phyloP scores from a whole-genome alignment of 1,140 invertebrate species.

The Zaprionus africanus region DNA sequence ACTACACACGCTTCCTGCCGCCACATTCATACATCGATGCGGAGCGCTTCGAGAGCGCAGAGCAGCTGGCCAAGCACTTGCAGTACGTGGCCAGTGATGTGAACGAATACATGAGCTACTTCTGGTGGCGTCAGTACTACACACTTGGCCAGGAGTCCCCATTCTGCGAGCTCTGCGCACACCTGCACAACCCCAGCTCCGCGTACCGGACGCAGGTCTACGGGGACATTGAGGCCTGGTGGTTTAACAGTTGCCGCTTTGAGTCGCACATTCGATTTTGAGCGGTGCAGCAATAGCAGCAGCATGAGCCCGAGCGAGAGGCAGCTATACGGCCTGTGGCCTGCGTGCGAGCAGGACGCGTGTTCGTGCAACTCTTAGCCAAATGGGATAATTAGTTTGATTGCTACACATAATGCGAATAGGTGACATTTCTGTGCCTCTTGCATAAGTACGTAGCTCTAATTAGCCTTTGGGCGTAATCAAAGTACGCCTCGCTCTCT shows the following conservation, averaged over 20 bases:
- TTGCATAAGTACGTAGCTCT: background rate
- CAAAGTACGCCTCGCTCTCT: background rate
- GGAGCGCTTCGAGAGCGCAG: slow-evolving; percentile 85
- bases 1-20: slow-evolving; percentile 86
- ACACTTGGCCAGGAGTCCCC: slow-evolving; percentile 57
- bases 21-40: slow-evolving; percentile 87
- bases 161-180: slow-evolving; percentile 78
- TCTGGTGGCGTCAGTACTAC: slow-evolving; percentile 86
- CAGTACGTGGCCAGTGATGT: slow-evolving; percentile 84
- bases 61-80: slow-evolving; percentile 86
- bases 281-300: slow-evolving; percentile 8
- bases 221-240: slow-evolving; percentile 76
- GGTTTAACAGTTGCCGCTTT: slow-evolving; percentile 72
- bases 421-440: background rate
- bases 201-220: slow-evolving; percentile 67
- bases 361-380: background rate
- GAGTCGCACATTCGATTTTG: slow-evolving; percentile 55
- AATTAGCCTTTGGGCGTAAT: background rate
- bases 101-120: slow-evolving; percentile 85
- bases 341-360: slow-evolving; percentile 23
- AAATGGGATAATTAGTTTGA: background rate
- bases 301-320: slow-evolving; percentile 23
- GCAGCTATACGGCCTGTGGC: background rate
- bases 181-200: slow-evolving; percentile 59
- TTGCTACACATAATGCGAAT: background rate